These are phyloP conservation scores for Patella caerulea DNA, from an alignment of 2,888 invertebrate genomes.

Conservation along the genomic window DNA sequence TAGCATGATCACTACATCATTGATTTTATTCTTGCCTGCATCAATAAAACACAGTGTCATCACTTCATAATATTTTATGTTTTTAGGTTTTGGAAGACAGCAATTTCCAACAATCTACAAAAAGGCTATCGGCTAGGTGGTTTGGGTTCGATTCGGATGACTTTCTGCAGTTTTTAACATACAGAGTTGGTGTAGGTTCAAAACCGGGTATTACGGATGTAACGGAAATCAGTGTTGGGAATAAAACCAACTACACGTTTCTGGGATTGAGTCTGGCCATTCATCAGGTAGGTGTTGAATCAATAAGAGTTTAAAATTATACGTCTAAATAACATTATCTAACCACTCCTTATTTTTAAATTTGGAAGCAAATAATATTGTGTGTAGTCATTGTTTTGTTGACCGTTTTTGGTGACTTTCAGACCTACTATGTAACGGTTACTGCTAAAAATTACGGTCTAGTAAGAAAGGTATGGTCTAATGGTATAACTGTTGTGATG, in stretches of 20 bases:
- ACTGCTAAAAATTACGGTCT: conserved; percentile 30
- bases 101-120: conserved; percentile 33
- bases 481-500: conserved; percentile 40
- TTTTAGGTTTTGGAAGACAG: conserved; percentile 34
- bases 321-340: no score
- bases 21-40: no score
- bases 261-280: conserved; percentile 30
- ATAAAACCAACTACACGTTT: conserved; percentile 24
- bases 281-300: conserved; percentile 27
- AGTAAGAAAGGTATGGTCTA: conserved; percentile 33
- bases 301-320: background rate
- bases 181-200: conserved; percentile 41
- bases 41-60: background rate
- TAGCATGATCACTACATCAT: no score
- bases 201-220: conserved; percentile 36
- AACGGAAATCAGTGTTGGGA: conserved; percentile 18
- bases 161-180: conserved; percentile 33
- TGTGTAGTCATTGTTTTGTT: no score
- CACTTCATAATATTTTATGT: conserved; percentile 12
- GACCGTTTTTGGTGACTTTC: background rate
- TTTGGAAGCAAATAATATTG: no score
- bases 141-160: conserved; percentile 44
- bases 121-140: conserved; percentile 40
- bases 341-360: no score
- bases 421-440: conserved; percentile 41